These are phyloP conservation scores for Sceliomorpha sp. DNA, from an alignment of 2,888 invertebrate genomes.

Conservation along the genomic window DNA sequence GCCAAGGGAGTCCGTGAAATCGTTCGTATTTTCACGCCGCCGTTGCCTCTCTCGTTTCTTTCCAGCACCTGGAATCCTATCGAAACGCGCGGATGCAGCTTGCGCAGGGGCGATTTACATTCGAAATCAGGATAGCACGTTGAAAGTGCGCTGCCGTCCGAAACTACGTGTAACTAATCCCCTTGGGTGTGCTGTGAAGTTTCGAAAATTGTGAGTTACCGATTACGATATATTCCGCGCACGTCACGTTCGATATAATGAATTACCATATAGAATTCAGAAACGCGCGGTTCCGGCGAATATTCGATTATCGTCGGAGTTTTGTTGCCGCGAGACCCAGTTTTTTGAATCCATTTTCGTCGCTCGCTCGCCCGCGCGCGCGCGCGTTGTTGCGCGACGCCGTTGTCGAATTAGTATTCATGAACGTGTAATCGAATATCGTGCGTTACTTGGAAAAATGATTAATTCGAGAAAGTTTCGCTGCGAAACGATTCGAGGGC, in stretches of 20 bases:
- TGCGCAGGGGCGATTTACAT: slow-evolving; percentile 65
- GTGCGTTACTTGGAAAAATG: too few species aligned
- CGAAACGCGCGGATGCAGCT: slow-evolving; percentile 11
- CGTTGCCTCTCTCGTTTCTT: slow-evolving; percentile 34
- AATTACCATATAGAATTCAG: slow-evolving; percentile 22
- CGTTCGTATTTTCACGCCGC: slow-evolving; percentile 30
- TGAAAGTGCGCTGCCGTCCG: slow-evolving; percentile 29
- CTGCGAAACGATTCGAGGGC: not conserved
- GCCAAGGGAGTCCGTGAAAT: slow-evolving; percentile 26
- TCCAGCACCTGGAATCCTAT: slow-evolving; percentile 34
- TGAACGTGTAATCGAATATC: too few species aligned
- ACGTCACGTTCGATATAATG: slow-evolving; percentile 17
- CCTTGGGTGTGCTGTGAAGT: slow-evolving; percentile 41
- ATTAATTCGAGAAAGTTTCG: too few species aligned
- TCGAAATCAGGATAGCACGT: slow-evolving; percentile 63
- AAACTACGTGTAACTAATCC: slow-evolving; percentile 28
- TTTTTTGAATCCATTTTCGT: too few species aligned
- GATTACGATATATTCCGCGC: slow-evolving; percentile 59
- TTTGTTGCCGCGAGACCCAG: too few species aligned
- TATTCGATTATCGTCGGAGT: too few species aligned
- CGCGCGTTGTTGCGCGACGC: not conserved
- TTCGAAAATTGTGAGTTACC: slow-evolving; percentile 63
- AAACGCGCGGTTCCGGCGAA: slow-evolving; percentile 7
- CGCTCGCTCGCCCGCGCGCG: not conserved
- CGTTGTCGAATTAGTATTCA: too few species aligned